A percentile compares a stretch with the other conserved stretches of the same genome.
Evolutionary conservation across 1,140 invertebrate genomes (phyloP).

Genomic region (Laupala kohalensis): DNA sequence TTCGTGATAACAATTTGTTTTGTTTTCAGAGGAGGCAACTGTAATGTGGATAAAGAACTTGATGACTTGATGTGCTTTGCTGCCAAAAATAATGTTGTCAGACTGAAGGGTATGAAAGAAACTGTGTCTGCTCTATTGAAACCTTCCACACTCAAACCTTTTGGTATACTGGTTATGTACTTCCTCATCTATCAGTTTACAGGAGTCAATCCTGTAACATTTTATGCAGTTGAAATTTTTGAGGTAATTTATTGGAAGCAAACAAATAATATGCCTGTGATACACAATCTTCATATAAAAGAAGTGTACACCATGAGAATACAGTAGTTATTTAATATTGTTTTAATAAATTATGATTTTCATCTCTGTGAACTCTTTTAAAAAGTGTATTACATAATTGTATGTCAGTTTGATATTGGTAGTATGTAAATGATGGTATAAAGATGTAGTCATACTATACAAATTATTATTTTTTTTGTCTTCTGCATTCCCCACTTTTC

Average conservation of each 20-base stretch:
- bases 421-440: too few relatives aligned
- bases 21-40: conserved; percentile 38
- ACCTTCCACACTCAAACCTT: conserved; percentile 49
- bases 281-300: too few relatives aligned
- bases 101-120: conserved; percentile 35
- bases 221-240: conserved; percentile 65
- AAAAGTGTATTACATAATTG: not conserved
- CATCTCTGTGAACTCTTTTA: not conserved
- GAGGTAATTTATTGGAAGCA: conserved; percentile 33
- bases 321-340: too few relatives aligned
- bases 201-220: conserved; percentile 63
- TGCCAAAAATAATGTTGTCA: conserved; percentile 43
- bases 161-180: conserved; percentile 45
- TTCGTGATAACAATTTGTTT: not conserved
- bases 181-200: conserved; percentile 62
- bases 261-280: too few relatives aligned
- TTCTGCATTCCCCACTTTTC: too few relatives aligned
- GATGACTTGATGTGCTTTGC: conserved; percentile 45
- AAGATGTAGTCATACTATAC: too few relatives aligned
- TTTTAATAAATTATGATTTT: not conserved
- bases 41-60: conserved; percentile 46
- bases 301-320: too few relatives aligned
- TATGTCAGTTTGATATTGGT: too few relatives aligned
- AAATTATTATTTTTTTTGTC: too few relatives aligned
- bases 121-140: conserved; percentile 40